phyloP scores from a whole-genome alignment of 2,113 vertebrate species.

The Sinocyclocheilus anophthalmus region DNA sequence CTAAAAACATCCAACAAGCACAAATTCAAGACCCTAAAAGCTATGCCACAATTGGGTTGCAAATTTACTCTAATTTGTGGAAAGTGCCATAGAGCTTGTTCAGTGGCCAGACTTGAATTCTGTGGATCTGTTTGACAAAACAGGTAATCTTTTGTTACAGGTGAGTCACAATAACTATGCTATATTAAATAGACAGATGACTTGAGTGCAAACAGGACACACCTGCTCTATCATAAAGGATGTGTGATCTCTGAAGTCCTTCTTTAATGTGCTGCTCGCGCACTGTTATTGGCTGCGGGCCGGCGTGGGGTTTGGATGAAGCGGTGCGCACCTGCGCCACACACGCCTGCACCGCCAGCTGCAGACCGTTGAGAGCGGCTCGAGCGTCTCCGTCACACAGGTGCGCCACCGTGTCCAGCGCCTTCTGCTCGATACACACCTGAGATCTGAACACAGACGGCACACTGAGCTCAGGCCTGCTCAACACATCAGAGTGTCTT shows the following conservation, averaged over 20 bases:
- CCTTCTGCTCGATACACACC: constrained; percentile 86
- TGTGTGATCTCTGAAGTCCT: constrained; percentile 92
- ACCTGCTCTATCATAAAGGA: constrained; percentile 96
- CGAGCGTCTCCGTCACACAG: constrained; percentile 95
- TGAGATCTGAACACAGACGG: constrained; percentile 70
- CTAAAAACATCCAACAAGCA: too few relatives aligned
- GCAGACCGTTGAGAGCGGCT: constrained; percentile 87
- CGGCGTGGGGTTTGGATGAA: constrained; percentile 36
- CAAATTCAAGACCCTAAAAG: too few relatives aligned
- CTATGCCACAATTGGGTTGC: too few relatives aligned
- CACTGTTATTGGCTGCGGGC: constrained; percentile 73
- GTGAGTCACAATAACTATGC: too few relatives aligned
- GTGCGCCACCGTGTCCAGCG: constrained; percentile 87
- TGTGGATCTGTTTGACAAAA: too few relatives aligned
- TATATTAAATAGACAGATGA: not conserved
- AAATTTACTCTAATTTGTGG: too few relatives aligned
- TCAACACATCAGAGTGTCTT: not conserved
- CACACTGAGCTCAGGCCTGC: not conserved
- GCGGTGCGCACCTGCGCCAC: constrained; percentile 62
- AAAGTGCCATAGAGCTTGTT: too few relatives aligned
- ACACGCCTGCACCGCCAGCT: constrained; percentile 89
- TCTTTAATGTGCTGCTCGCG: constrained; percentile 91
- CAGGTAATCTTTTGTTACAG: too few relatives aligned
- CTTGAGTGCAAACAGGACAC: constrained; percentile 54
- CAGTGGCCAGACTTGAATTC: too few relatives aligned